Evolutionary conservation across 37 sponge, comb jelly and placozoan species (phyloP).

Genomic region (Mnemiopsis leidyi): DNA sequence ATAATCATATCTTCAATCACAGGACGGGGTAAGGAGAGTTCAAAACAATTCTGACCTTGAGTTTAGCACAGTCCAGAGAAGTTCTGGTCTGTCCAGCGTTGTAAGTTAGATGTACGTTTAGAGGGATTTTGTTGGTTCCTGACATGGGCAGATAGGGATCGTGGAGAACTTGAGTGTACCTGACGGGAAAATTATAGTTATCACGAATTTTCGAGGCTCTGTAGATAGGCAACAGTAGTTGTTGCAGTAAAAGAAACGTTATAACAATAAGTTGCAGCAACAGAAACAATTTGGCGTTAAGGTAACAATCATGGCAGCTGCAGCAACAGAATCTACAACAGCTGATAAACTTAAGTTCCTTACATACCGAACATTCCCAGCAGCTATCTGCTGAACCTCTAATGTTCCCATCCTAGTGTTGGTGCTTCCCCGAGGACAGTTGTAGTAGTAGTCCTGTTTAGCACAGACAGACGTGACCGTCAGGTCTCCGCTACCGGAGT

Average conservation of each 20-base stretch:
- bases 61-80: not conserved
- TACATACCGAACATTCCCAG: not conserved
- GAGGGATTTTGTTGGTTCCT: not conserved
- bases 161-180: not conserved
- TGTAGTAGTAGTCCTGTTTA: not conserved
- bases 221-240: too few relatives aligned
- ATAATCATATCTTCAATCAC: too few relatives aligned
- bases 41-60: too few relatives aligned
- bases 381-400: not conserved
- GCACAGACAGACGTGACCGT: not conserved
- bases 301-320: too few relatives aligned
- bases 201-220: too few relatives aligned
- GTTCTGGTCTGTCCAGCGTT: not conserved
- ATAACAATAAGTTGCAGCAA: too few relatives aligned
- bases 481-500: not conserved
- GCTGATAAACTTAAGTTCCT: too few relatives aligned
- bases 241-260: too few relatives aligned
- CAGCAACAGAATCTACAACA: too few relatives aligned
- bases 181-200: not conserved
- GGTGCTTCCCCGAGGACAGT: not conserved
- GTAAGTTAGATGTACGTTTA: not conserved
- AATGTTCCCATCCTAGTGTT: not conserved
- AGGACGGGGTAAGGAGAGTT: too few relatives aligned
- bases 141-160: not conserved
- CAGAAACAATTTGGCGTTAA: too few relatives aligned